Percentiles rank a stretch among this genome's conserved stretches.
Evolutionary conservation across 2,113 vertebrate species (phyloP).

Genomic region (Dipodomys stephensi): DNA sequence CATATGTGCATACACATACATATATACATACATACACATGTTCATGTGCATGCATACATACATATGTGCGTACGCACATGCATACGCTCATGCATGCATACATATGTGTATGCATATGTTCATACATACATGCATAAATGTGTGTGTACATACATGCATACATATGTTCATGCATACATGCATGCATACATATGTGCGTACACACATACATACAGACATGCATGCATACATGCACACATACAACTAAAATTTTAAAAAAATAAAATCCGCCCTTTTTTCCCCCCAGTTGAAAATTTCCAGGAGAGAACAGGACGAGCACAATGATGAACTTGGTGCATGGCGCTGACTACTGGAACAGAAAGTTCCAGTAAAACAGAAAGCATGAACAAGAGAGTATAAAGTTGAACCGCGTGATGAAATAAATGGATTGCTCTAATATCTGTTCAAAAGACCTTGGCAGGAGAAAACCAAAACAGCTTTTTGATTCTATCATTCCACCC

Average conservation of each 20-base stretch:
- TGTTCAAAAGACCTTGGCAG: constrained; percentile 73
- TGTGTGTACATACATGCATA: no score
- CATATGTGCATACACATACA: no score
- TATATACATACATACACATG: no score
- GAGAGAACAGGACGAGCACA: constrained; percentile 51
- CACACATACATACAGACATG: no score
- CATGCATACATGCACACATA: no score
- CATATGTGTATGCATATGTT: no score
- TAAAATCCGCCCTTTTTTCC: constrained; percentile 39
- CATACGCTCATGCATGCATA: no score
- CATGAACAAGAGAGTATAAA: constrained; percentile 69
- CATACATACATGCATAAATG: no score
- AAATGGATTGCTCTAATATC: constrained; percentile 78
- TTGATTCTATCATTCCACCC: constrained; percentile 67
- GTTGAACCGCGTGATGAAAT: constrained; percentile 79
- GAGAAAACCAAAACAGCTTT: constrained; percentile 63
- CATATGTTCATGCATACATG: no score
- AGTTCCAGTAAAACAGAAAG: constrained; percentile 76
- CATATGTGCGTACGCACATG: accelerated
- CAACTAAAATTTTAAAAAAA: no score
- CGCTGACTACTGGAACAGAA: constrained; percentile 71
- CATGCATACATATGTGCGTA: no score
- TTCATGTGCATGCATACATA: no score
- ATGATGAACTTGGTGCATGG: constrained; percentile 28
- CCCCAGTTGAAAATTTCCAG: constrained; percentile 54